These are phyloP conservation scores for Alectura lathami DNA, from an alignment of 2,113 vertebrate species.

Conservation along the genomic window DNA sequence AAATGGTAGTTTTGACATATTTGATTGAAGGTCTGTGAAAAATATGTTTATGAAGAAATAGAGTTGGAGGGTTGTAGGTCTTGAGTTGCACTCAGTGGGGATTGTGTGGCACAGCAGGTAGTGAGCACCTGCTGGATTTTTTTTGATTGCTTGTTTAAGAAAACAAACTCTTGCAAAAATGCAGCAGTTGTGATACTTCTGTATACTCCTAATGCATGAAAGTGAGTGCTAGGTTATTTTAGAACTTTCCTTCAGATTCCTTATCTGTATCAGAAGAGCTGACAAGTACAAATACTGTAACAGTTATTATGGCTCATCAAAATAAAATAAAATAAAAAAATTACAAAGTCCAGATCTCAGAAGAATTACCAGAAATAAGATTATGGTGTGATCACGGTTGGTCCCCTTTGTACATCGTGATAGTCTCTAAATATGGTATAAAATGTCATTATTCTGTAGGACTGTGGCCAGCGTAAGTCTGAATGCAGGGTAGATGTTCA, in stretches of 20 bases:
- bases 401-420: background rate
- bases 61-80: background rate
- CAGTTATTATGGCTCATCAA: accelerated
- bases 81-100: background rate
- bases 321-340: background rate
- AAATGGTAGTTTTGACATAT: background rate
- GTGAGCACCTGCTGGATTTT: background rate
- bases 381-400: background rate
- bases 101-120: background rate
- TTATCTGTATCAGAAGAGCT: background rate
- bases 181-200: background rate
- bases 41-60: background rate
- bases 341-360: background rate
- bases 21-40: background rate
- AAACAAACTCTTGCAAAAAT: background rate
- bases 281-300: background rate
- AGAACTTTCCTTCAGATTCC: background rate
- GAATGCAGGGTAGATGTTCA: background rate
- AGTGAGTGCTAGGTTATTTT: background rate
- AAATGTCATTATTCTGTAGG: background rate
- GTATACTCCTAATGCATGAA: background rate
- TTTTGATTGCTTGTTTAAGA: too few species aligned
- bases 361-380: background rate
- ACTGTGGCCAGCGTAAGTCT: background rate
- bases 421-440: background rate